These are phyloP conservation scores for Seladonia tumulorum DNA, from an alignment of 2,888 invertebrate genomes.

Conservation along the genomic window DNA sequence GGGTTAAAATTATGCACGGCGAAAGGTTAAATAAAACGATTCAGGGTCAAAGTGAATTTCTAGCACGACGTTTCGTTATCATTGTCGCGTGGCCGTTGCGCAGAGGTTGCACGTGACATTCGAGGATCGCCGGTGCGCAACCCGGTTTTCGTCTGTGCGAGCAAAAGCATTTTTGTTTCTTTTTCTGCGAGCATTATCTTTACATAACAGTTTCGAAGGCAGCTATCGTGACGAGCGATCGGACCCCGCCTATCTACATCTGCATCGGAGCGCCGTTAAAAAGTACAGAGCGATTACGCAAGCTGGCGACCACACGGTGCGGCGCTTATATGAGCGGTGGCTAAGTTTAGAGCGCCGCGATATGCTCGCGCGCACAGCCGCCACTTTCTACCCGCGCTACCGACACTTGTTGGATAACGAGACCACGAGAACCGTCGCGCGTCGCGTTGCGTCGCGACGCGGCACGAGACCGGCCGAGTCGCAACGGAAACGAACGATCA, in stretches of 20 bases:
- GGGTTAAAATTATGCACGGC: not conserved
- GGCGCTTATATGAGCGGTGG: slow-evolving; percentile 67
- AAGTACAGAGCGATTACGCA: slow-evolving; percentile 70
- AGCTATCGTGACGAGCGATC: slow-evolving; percentile 49
- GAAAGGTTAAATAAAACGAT: not conserved
- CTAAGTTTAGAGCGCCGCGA: slow-evolving; percentile 75
- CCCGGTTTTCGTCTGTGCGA: not conserved
- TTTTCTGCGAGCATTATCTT: slow-evolving; percentile 18
- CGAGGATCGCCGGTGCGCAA: not conserved
- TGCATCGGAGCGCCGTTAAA: slow-evolving; percentile 63
- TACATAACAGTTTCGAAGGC: slow-evolving; percentile 33
- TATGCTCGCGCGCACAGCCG: slow-evolving; percentile 52
- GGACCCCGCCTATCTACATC: slow-evolving; percentile 60
- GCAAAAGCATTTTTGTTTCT: slow-evolving; percentile 21
- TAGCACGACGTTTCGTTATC: not conserved
- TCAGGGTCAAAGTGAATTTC: not conserved
- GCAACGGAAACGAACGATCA: slow-evolving; percentile 21
- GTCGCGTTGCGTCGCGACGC: not conserved
- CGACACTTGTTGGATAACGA: slow-evolving; percentile 77
- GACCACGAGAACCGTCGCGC: slow-evolving; percentile 50
- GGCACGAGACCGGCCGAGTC: slow-evolving; percentile 29
- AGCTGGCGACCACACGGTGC: slow-evolving; percentile 54
- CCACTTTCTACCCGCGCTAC: slow-evolving; percentile 61
- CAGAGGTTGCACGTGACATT: not conserved
- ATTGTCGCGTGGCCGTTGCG: not conserved